Conservation (phyloP, 2,797 vertebrate species). For the Alauda arvensis region DNA sequence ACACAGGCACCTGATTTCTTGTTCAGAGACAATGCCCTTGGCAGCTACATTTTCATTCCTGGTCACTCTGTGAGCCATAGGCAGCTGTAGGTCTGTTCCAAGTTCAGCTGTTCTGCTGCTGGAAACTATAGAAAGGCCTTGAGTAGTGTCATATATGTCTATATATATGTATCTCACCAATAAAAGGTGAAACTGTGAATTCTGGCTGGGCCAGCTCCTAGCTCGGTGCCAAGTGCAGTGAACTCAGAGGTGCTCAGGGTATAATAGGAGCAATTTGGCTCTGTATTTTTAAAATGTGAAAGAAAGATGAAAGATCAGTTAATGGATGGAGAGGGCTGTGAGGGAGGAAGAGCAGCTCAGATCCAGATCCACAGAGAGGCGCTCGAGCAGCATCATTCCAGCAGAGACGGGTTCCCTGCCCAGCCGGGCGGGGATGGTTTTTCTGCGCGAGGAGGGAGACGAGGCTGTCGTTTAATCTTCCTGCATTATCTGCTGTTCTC, state of each 20-base stretch:
- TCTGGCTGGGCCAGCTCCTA: not conserved
- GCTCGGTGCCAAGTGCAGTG: not conserved
- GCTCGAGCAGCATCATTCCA: constrained; percentile 11
- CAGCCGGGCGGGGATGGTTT: not conserved
- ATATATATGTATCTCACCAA: not conserved
- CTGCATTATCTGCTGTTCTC: constrained; percentile 36
- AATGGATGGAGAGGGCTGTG: not conserved
- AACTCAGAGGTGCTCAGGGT: not conserved
- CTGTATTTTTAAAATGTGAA: not conserved
- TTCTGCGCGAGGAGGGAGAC: not conserved
- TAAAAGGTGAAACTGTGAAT: not conserved
- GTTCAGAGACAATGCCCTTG: not conserved
- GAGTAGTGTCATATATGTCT: not conserved
- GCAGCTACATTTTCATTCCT: not conserved
- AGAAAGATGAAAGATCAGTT: not conserved
- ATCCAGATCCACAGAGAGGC: constrained; percentile 48
- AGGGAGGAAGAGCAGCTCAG: not conserved
- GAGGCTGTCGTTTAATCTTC: constrained; percentile 15
- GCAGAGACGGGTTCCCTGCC: not conserved
- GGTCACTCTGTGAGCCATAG: not conserved
- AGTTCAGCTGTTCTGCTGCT: not conserved
- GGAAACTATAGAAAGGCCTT: not conserved
- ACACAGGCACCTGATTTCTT: not conserved
- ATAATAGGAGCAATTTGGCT: not conserved
- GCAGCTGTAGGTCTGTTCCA: not conserved